phyloP scores from a whole-genome alignment of 2,113 vertebrate species.

The Naja naja region DNA sequence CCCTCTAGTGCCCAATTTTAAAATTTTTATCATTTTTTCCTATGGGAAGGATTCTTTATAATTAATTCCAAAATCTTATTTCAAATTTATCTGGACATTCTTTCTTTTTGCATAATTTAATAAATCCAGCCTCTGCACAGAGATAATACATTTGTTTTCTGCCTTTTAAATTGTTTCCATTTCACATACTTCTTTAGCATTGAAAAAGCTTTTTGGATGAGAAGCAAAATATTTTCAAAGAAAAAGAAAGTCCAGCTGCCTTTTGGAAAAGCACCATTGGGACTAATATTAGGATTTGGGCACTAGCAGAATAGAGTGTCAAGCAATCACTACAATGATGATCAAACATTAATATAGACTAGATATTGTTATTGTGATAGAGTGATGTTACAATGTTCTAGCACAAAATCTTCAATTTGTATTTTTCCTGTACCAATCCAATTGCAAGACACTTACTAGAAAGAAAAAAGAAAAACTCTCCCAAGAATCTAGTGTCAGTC shows the following conservation, averaged over 20 bases:
- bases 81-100: background rate
- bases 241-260: background rate
- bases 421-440: background rate
- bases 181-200: background rate
- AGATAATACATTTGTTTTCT: background rate
- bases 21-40: background rate
- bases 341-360: background rate
- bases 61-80: background rate
- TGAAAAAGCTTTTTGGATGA: background rate
- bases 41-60: background rate
- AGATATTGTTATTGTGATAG: background rate
- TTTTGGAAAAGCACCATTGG: background rate
- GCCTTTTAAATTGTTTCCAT: background rate
- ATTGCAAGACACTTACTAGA: background rate
- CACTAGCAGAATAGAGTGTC: background rate
- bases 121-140: background rate
- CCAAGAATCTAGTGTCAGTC: background rate
- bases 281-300: background rate
- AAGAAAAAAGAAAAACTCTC: background rate
- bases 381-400: background rate
- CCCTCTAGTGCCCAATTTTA: background rate
- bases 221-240: background rate
- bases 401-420: background rate
- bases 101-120: background rate
- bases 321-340: background rate